phyloP scores from a whole-genome alignment of 2,113 vertebrate genomes.

The Bos indicus region DNA sequence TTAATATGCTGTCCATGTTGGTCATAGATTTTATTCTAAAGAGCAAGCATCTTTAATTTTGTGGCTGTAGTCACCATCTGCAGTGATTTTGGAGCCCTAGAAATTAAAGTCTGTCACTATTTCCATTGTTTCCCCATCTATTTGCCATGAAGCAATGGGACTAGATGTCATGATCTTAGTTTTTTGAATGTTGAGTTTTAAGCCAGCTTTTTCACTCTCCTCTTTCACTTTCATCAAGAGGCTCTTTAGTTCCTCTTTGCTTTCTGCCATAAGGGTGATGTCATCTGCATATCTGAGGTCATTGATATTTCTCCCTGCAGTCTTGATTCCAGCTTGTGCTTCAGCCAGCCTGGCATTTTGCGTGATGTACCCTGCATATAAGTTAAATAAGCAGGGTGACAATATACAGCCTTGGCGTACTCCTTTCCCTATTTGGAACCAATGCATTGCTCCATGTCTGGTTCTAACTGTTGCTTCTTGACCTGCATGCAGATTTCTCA shows the following conservation, averaged over 20 bases:
- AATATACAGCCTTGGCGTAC: neutral
- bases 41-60: neutral
- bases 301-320: accelerated
- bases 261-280: neutral
- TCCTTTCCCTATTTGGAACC: neutral
- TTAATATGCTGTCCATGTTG: neutral
- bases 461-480: neutral
- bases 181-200: neutral
- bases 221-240: neutral
- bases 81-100: neutral
- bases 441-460: neutral
- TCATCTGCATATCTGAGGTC: neutral
- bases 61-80: neutral
- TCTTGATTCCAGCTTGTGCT: neutral
- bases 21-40: neutral
- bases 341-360: neutral
- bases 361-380: neutral
- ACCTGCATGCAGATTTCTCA: neutral
- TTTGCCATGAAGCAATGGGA: neutral
- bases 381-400: neutral
- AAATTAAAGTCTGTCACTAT: neutral
- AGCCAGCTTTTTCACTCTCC: neutral
- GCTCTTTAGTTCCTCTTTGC: neutral
- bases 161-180: neutral
- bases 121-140: neutral